Evolutionary conservation across 1,140 invertebrate species (phyloP).

Genomic region (Apis laboriosa): DNA sequence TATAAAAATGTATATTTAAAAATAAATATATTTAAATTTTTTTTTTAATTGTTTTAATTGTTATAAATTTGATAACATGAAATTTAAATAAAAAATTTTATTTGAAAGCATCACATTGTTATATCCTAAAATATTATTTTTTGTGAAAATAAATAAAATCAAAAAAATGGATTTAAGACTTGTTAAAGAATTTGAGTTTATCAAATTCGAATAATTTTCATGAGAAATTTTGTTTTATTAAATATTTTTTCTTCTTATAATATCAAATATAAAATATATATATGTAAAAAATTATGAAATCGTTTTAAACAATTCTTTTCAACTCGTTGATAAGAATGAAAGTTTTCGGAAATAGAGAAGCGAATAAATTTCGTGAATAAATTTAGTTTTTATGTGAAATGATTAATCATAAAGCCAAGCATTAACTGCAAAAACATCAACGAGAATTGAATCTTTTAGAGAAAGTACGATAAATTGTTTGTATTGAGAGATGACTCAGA

Average conservation of each 20-base stretch:
- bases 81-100: neutral
- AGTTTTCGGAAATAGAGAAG: neutral
- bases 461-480: neutral
- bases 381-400: neutral
- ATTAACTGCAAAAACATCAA: constrained; percentile 3
- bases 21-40: neutral
- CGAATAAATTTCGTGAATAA: neutral
- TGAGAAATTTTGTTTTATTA: no score
- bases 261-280: no score
- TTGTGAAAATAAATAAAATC: no score
- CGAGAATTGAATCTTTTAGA: constrained; percentile 32
- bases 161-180: no score
- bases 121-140: no score
- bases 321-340: no score
- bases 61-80: neutral
- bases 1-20: neutral
- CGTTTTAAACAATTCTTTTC: no score
- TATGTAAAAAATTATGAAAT: no score
- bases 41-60: neutral
- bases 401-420: neutral
- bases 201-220: no score
- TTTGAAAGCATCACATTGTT: no score
- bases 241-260: no score
- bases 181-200: no score
- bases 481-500: constrained; percentile 6